phyloP scores from a whole-genome alignment of 1,140 invertebrate genomes.

The Vollenhovia emeryi region DNA sequence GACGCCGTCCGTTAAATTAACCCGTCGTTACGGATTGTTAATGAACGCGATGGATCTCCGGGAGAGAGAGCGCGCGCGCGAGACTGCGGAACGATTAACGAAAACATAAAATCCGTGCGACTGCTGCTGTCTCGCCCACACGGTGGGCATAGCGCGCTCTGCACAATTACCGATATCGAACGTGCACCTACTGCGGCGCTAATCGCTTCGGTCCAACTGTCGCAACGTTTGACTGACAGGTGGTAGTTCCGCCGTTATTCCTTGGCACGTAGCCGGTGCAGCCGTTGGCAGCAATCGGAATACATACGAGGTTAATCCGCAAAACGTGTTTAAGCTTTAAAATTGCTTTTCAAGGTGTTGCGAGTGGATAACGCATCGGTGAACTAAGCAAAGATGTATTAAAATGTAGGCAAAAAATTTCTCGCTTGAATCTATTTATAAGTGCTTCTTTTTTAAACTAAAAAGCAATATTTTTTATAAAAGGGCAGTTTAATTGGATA shows the following conservation, averaged over 20 bases:
- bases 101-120: slow-evolving; percentile 59
- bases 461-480: neutral
- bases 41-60: slow-evolving; percentile 54
- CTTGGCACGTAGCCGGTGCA: slow-evolving; percentile 38
- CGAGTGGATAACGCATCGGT: neutral
- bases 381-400: neutral
- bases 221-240: slow-evolving; percentile 41
- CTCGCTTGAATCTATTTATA: neutral
- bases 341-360: slow-evolving; percentile 25
- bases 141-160: neutral
- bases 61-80: neutral
- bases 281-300: slow-evolving; percentile 31
- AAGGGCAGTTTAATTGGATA: neutral
- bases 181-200: slow-evolving; percentile 39
- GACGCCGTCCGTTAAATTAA: slow-evolving; percentile 51
- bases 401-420: neutral
- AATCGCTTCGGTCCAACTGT: slow-evolving; percentile 48
- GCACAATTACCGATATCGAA: slow-evolving; percentile 53
- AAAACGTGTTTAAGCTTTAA: slow-evolving; percentile 16
- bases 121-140: slow-evolving; percentile 24
- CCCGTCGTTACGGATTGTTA: slow-evolving; percentile 56
- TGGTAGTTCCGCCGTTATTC: slow-evolving; percentile 35
- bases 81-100: slow-evolving; percentile 46
- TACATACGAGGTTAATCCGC: slow-evolving; percentile 20
- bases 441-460: neutral